Evolutionary conservation across 1,140 invertebrate species (phyloP), one percentile per base, ranked within the genome.

Genomic region (Trachelipus rathkii): DNA sequence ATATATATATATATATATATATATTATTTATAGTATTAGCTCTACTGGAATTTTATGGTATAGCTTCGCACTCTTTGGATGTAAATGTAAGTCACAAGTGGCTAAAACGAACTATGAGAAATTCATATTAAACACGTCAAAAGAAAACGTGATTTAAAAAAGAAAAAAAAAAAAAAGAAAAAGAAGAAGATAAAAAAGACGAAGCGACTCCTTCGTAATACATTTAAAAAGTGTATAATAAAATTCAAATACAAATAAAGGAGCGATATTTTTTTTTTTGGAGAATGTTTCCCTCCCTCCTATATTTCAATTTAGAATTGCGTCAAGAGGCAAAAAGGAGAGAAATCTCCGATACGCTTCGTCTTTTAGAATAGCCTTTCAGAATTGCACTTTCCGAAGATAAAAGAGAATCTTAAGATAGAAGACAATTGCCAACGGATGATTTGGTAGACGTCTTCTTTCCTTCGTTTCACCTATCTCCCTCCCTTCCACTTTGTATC

Each of bases 1-100:
- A 60, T 60, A 60, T 60, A 60, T 60, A 60, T 60, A 60, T 60
- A 60, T 60, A 60, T 60, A 60, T 60, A 60, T 60, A 60, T 60
- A 60, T 60, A 60, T 60, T 60, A 60, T 60, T 4, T 13, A 60
- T 33, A 33, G 33, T 6, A 33, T 33, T 3, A 33, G 33, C 33
- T 33, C 33, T 33, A 33, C 6, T 33, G 33, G 6, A 33, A 33
- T 33, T 33, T 33, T 33, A 6, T 3, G 6, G 33, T 33, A 3
- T 33, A 33, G 2, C 1, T 33, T 33, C 6, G 33, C 33, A 33
- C 33, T 33, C 33, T 33, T 33, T 33, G 6, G 33, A 33, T 33
- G 33, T 33, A 33, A 33, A 33, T 33, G 33, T 33, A 1, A 3
- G 33, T 33, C 33, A 33, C 33, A 33, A 33, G 33, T 33, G 33